Percentiles rank a stretch among this genome's conserved stretches.
phyloP scores from a whole-genome alignment of 2,113 vertebrate species.

The Perca schrenkii region DNA sequence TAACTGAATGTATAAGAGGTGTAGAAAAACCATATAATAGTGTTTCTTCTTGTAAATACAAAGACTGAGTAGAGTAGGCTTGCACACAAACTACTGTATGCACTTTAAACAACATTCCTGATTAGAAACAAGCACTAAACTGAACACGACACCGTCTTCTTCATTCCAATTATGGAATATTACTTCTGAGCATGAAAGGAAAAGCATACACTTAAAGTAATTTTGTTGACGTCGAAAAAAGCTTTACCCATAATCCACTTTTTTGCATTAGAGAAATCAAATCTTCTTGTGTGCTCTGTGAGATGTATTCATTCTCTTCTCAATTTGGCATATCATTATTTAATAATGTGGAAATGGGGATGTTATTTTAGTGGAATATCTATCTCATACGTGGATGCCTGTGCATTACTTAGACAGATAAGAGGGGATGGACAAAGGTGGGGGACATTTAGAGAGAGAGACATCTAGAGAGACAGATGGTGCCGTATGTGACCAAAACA shows the following conservation, averaged over 20 bases:
- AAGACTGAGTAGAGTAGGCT: conserved; percentile 5
- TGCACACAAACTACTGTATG: conserved; percentile 5
- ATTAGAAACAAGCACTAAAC: conserved; percentile 33
- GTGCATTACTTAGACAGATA: not conserved
- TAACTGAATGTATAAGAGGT: not conserved
- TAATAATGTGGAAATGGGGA: conserved; percentile 8
- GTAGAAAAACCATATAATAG: conserved; percentile 1
- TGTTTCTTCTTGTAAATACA: conserved; percentile 13
- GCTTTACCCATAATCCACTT: conserved; percentile 56
- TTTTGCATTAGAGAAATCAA: conserved; percentile 47
- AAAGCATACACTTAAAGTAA: conserved; percentile 41
- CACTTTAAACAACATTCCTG: conserved; percentile 27
- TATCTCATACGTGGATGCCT: not conserved
- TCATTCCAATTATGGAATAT: conserved; percentile 37
- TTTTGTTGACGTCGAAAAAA: conserved; percentile 46
- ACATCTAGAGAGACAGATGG: not conserved
- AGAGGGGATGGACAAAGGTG: not conserved
- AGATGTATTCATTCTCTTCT: conserved; percentile 29
- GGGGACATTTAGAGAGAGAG: not conserved
- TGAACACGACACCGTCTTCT: conserved; percentile 7
- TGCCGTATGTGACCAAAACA: not conserved
- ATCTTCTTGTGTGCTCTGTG: conserved; percentile 25
- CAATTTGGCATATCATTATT: conserved; percentile 1
- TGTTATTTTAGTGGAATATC: not conserved
- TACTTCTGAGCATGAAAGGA: conserved; percentile 20